These are phyloP conservation scores for Eretmocerus hayati DNA, from an alignment of 2,888 invertebrate genomes.

Conservation along the genomic window DNA sequence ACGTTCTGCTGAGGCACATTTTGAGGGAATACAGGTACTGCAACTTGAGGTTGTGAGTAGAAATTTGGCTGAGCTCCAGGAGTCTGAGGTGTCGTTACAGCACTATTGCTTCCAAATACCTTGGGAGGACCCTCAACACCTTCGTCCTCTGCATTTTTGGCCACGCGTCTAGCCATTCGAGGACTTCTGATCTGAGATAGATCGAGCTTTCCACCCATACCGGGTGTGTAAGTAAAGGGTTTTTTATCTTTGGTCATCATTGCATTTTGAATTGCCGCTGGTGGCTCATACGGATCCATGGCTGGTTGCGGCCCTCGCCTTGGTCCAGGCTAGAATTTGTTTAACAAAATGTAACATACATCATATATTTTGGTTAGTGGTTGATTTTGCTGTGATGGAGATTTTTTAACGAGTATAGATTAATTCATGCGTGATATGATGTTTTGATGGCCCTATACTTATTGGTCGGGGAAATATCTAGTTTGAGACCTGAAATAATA, in stretches of 20 bases:
- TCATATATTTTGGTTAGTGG: no score
- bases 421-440: no score
- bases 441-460: no score
- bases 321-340: slow-evolving; percentile 7
- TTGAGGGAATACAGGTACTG: slow-evolving; percentile 57
- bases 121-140: slow-evolving; percentile 56
- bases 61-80: slow-evolving; percentile 40
- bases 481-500: no score
- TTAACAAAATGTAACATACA: no score
- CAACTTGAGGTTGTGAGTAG: slow-evolving; percentile 57
- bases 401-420: no score
- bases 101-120: slow-evolving; percentile 47
- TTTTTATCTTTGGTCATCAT: slow-evolving; percentile 96
- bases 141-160: slow-evolving; percentile 65
- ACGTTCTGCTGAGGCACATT: slow-evolving; percentile 42
- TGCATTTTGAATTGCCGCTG: slow-evolving; percentile 84
- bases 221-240: slow-evolving; percentile 93
- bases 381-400: no score
- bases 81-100: slow-evolving; percentile 47
- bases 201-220: slow-evolving; percentile 66
- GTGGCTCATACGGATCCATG: slow-evolving; percentile 56
- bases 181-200: slow-evolving; percentile 85
- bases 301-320: background rate
- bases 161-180: slow-evolving; percentile 73
- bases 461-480: no score